Evolutionary conservation across 2,113 vertebrate genomes (phyloP), one percentile per base, ranked within the genome.

Genomic region (Calypte anna): DNA sequence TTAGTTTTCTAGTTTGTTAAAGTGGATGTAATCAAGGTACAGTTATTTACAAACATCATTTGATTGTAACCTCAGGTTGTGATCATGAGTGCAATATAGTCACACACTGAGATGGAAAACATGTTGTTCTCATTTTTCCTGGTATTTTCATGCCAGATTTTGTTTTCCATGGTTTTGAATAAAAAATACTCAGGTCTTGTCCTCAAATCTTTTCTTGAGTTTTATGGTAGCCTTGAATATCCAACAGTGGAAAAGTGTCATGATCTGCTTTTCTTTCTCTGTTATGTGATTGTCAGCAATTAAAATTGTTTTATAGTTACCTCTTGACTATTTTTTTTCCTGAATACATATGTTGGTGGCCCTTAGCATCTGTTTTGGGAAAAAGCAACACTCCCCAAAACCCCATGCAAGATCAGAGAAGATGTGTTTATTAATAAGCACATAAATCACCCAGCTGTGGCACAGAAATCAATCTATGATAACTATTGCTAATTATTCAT

Each of bases 401-500:
- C 53, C 36, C 15, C 19, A 9, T 68, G 55, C 51, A 74, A 58
- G 8, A 27, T 72, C 17, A 19, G 67, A 43, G 38, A 74, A 68
- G 38, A 72, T 80, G 30, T 51, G 18, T 28, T 61, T 84, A 91
- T 81, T 73, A 36, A 43, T 46, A 66, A 85, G n/a, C 46, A 66
- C 16, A 25, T 88, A 85, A 93, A 76, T 91, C 87, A 78, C 44
- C 40, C 15, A 80, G 15, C 74, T 83, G 54, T 76, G 63, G 50
- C 27, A 64, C n/a, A 85, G 75, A 70, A 91, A 82, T 59, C 57
- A 86, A 7, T 83, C 72, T 76, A 51, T 86, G 86, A 84, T 77
- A 93, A 75, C 66, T 83, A 15, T 48, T 82, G 50, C 77, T 93
- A 92, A 94, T 93, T 84, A 82, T 82, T 82, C 81, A 62, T 87